Evolutionary conservation across 1,140 invertebrate genomes (phyloP), one percentile per base, ranked within the genome.

Genomic region (Neodiprion fabricii): DNA sequence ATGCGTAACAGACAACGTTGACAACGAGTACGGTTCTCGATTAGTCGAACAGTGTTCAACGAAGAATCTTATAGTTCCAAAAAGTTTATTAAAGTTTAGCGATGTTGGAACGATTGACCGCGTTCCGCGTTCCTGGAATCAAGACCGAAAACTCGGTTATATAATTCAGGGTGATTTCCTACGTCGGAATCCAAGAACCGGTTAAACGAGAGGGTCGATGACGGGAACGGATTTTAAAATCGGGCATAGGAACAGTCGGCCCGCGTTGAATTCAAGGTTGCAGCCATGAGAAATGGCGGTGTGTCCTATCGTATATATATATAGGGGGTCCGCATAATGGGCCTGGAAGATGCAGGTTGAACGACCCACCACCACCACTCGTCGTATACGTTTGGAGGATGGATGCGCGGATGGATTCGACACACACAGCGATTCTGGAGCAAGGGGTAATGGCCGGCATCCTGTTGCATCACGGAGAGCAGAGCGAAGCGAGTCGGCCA

Each of bases 401-500:
- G 68, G 48, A 68, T 68, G 17, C 40, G 67, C 67, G 40, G 67
- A 21, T 70, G 48, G 40, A 70, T 70, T 28, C 40, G 40, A 70
- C 40, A 70, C 48, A 70, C 40, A 28, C 53, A 61, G 53, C 11
- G 53, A 17, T 3, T 14, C 53, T 40, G 28, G 12, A 70, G 9
- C 48, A 70, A 48, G 79, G 76, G 84, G 85, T 83, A 86, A 85
- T 79, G 83, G 78, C 83, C 85, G 81, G 79, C 79, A 82, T 86
- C 85, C 85, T 87, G 85, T 87, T 87, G 85, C 85, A 87, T 86
- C 84, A 85, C n/a, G 53, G 53, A 14, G 11, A 17, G 53, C n/a
- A 17, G 53, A 40, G 28, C 28, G 28, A 40, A 40, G 28, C 28
- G 28, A 40, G 28, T 40, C 28, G 28, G 28, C 28, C 28, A 40